Percentiles rank a stretch among this genome's conserved stretches.
Conservation (phyloP, 2,888 invertebrate species). For the Halictus ligatus region DNA sequence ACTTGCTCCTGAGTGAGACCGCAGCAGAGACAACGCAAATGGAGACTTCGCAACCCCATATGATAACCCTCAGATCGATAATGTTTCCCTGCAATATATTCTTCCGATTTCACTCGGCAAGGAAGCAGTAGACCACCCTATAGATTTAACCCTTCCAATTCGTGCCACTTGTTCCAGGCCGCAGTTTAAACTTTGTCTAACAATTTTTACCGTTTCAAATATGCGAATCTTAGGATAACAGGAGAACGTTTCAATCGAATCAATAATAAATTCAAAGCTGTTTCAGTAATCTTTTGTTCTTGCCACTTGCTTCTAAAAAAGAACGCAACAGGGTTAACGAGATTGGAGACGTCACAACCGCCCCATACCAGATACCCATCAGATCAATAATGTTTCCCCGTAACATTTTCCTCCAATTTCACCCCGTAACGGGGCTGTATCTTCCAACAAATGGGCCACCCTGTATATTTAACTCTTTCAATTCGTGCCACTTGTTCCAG, state of each 20-base stretch:
- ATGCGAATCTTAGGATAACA: not conserved
- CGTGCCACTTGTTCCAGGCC: not conserved
- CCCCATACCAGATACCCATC: not conserved
- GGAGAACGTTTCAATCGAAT: not conserved
- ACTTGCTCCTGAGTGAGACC: not conserved
- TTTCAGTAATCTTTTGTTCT: not conserved
- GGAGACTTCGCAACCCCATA: not conserved
- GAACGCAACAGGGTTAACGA: not conserved
- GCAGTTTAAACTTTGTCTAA: not conserved
- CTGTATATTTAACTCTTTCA: not conserved
- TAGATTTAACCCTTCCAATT: not conserved
- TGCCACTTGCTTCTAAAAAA: not conserved
- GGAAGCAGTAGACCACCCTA: not conserved
- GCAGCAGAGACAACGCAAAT: not conserved
- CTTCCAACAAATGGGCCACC: not conserved
- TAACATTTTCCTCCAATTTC: not conserved
- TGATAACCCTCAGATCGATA: not conserved
- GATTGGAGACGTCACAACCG: not conserved
- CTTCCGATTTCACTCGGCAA: not conserved
- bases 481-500: not conserved
- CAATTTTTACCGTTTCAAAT: not conserved
- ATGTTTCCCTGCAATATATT: slow-evolving; percentile 2
- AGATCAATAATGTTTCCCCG: not conserved
- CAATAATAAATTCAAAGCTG: not conserved
- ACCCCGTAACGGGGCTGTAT: not conserved